Base-by-base conservation (phyloP, 2,888 invertebrate species). In the Sesia apiformis region DNA sequence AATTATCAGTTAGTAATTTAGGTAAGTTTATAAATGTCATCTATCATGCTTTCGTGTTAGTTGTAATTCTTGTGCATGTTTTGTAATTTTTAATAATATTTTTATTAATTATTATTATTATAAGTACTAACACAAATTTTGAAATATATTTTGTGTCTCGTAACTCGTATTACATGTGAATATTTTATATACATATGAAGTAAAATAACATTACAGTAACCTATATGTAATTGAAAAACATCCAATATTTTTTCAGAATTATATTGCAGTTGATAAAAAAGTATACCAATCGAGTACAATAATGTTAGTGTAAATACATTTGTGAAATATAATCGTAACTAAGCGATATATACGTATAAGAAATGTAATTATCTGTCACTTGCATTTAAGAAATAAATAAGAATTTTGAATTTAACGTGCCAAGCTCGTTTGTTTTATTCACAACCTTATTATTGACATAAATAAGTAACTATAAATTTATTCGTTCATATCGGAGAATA, bases 231-330 rank as follows among this genome's bases (percentile, higher is more conserved):
- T 53, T 57, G 58, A 57, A 54, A 57, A 57, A 51, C 57, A 53
- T 52, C 55, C 46, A 56, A 56, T 58, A 58, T 56, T 61, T 63
- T 64, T 52, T 56, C 63, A 59, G 61, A 65, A 65, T 66, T 69
- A 72, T 73, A 72, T 74, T 67, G 70, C 67, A 69, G 63, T 75
- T 76, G 65, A 74, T 64, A 60, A 64, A 63, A 60, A 75, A 66
- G 88, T 88, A 88, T 88, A 89, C 88, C 79, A 78, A 84, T 70
- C 60, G 77, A 88, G 89, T 83, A 89, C 88, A 89, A 89, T 89
- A 89, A 88, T 72, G 63, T 74, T 76, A 72, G 59, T 87, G 85
- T 86, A 87, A 78, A 87, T 87, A 88, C 61, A 68, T 71, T 53
- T 82, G 77, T 83, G 76, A 80, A 76, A 79, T 82, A 81, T 75